phyloP scores from a whole-genome alignment of 2,797 vertebrate species.

The Xenentodon cancila region DNA sequence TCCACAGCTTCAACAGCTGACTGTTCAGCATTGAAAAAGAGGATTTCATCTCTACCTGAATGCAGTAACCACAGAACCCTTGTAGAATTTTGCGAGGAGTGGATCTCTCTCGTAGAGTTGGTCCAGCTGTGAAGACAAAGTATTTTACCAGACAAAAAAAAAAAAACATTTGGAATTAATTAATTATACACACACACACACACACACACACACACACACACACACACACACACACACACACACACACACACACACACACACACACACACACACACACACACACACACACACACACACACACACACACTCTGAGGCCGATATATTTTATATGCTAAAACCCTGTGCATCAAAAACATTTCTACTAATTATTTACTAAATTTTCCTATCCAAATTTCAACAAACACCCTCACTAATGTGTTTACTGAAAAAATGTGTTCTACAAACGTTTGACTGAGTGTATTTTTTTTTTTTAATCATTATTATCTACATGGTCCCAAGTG shows the following conservation, averaged over 20 bases:
- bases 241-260: no score
- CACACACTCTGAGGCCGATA: neutral
- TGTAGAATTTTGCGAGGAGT: constrained; percentile 74
- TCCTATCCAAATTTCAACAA: neutral
- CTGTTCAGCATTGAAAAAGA: neutral
- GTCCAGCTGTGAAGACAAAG: constrained; percentile 68
- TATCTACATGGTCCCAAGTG: constrained; percentile 50
- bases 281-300: no score
- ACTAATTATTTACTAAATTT: constrained; percentile 24
- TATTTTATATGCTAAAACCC: constrained; percentile 6
- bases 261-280: no score
- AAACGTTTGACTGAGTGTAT: constrained; percentile 30
- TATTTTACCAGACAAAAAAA: constrained; percentile 21
- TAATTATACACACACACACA: no score
- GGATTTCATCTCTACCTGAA: constrained; percentile 75
- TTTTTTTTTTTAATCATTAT: constrained; percentile 1
- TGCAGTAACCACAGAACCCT: constrained; percentile 75
- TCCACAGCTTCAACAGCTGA: no score
- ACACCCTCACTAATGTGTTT: constrained; percentile 23
- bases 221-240: no score
- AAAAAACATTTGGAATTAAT: neutral
- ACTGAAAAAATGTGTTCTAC: constrained; percentile 18
- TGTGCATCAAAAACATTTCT: constrained; percentile 10
- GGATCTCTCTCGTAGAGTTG: constrained; percentile 65
- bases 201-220: no score